Conservation (phyloP, 2,797 vertebrate genomes). For the Phoxinus dragarum region DNA sequence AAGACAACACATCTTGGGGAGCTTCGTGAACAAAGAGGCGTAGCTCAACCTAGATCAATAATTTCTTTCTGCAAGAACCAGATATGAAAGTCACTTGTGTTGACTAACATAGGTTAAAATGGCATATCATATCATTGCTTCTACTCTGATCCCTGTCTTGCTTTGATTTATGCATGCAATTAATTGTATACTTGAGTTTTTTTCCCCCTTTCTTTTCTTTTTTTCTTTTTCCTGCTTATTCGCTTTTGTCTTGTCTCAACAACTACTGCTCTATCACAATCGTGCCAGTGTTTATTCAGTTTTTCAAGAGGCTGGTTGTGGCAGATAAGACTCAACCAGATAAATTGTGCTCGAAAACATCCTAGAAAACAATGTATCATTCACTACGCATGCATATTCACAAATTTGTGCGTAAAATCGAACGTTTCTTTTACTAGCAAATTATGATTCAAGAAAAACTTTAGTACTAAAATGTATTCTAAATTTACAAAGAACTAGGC, state of each 20-base stretch:
- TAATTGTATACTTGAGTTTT: not conserved
- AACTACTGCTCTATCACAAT: not conserved
- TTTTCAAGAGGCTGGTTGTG: not conserved
- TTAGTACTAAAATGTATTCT: too few relatives aligned
- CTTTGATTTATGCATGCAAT: conserved; percentile 20
- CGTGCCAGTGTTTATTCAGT: not conserved
- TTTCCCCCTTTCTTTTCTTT: not conserved
- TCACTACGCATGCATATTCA: too few relatives aligned
- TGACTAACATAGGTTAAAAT: conserved; percentile 19
- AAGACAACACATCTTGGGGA: conserved; percentile 33
- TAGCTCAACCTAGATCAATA: conserved; percentile 24
- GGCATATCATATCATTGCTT: conserved; percentile 19
- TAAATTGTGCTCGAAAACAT: not conserved
- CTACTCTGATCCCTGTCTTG: not conserved
- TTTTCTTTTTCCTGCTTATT: not conserved
- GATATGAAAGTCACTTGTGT: conserved; percentile 17
- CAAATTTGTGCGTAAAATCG: too few relatives aligned
- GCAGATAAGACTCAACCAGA: not conserved
- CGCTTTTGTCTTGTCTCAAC: not conserved
- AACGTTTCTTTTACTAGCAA: not conserved
- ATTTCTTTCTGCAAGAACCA: conserved; percentile 10
- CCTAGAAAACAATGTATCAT: not conserved
- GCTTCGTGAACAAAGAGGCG: conserved; percentile 22
- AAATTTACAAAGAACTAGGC: too few relatives aligned
- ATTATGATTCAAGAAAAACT: not conserved